Conservation (phyloP, 2,113 vertebrate genomes). For the Oryzias woworae region DNA sequence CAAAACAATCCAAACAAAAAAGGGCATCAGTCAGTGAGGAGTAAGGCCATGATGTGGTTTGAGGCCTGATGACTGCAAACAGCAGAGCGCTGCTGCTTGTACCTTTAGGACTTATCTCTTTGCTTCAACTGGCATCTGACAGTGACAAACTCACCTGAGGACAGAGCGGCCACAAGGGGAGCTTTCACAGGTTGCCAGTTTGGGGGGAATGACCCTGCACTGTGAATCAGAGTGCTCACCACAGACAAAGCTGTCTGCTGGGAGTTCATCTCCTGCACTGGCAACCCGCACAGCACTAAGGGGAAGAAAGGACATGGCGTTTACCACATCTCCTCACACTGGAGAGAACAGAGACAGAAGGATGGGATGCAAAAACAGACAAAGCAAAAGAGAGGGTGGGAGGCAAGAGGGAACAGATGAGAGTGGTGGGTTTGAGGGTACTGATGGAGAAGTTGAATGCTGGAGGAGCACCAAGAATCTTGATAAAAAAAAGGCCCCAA, state of each 20-base stretch:
- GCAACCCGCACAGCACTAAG: conserved; percentile 88
- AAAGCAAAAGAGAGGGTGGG: background rate
- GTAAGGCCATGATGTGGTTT: conserved; percentile 50
- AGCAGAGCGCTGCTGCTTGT: conserved; percentile 65
- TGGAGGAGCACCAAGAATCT: background rate
- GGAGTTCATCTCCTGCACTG: conserved; percentile 84
- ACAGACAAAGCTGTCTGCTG: conserved; percentile 86
- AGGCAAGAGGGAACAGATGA: background rate
- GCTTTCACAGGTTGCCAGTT: conserved; percentile 79
- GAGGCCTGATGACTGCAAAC: conserved; percentile 50
- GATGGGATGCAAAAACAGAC: conserved; percentile 1
- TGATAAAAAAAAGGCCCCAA: conserved; percentile 24
- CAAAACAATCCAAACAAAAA: conserved; percentile 20
- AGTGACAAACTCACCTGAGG: conserved; percentile 83
- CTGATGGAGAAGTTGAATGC: conserved; percentile 9
- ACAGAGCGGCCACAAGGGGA: conserved; percentile 83
- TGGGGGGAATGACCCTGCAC: conserved; percentile 77
- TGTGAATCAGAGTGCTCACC: conserved; percentile 85
- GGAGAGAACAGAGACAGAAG: conserved; percentile 31
- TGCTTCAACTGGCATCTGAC: conserved; percentile 42
- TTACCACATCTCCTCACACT: conserved; percentile 70
- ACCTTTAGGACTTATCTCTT: conserved; percentile 65
- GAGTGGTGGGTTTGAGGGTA: conserved; percentile 5
- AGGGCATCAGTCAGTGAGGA: conserved; percentile 32
- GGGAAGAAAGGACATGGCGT: conserved; percentile 83